Conservation (phyloP, 2,113 vertebrate species). For the Mesocricetus auratus region DNA sequence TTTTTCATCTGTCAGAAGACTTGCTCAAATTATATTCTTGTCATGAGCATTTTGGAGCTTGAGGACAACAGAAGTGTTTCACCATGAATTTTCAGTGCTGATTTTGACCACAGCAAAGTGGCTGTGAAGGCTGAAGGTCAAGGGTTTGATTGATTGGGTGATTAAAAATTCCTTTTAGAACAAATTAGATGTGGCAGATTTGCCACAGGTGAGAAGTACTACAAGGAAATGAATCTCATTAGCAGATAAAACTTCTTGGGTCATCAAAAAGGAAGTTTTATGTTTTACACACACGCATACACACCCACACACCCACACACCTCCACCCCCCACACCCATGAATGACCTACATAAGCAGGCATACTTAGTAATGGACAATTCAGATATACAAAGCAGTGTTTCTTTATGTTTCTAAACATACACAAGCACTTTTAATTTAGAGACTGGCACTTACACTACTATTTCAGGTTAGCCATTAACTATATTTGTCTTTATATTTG, state of each 20-base stretch:
- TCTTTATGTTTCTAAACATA: constrained; percentile 5
- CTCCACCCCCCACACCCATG: background rate
- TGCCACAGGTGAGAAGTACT: constrained; percentile 60
- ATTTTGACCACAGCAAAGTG: constrained; percentile 69
- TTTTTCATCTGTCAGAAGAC: background rate
- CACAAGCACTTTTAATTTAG: constrained; percentile 20
- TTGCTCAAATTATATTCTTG: constrained; percentile 49
- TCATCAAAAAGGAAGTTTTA: constrained; percentile 66
- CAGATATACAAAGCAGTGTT: background rate
- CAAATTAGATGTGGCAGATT: constrained; percentile 70
- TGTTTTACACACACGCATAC: background rate
- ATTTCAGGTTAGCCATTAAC: background rate
- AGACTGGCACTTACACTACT: background rate
- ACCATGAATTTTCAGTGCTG: constrained; percentile 61
- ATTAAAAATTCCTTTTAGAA: constrained; percentile 78
- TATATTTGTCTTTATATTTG: background rate
- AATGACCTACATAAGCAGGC: background rate
- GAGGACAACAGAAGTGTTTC: constrained; percentile 65
- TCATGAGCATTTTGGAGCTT: constrained; percentile 40
- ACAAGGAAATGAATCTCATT: constrained; percentile 71
- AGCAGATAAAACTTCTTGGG: constrained; percentile 72
- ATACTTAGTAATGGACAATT: background rate
- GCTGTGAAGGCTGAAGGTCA: constrained; percentile 74
- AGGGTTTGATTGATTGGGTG: constrained; percentile 76
- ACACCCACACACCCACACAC: background rate